Conservation (phyloP, 2,113 vertebrate genomes). For the Cyanoliseus patagonus region DNA sequence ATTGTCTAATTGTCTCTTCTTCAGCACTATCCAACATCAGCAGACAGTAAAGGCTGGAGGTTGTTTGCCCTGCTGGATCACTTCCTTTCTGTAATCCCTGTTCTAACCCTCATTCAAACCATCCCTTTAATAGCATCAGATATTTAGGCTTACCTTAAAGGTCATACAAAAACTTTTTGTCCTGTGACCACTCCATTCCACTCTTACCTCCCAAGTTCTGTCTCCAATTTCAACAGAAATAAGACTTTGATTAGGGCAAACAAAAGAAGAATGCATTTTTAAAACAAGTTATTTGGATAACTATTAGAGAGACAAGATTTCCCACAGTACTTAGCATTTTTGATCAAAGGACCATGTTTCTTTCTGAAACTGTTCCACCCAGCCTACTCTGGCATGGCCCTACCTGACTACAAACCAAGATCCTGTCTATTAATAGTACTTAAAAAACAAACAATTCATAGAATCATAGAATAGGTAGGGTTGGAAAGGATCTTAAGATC, state of each 20-base stretch:
- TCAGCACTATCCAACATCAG: background rate
- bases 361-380: background rate
- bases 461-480: no score
- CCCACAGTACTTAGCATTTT: background rate
- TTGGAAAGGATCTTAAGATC: no score
- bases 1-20: constrained; percentile 24
- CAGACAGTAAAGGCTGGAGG: constrained; percentile 29
- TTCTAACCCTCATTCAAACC: background rate
- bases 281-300: background rate
- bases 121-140: background rate
- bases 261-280: background rate
- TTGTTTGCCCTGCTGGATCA: constrained; percentile 32
- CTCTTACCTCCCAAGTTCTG: background rate
- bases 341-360: background rate
- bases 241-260: constrained; percentile 5
- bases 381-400: background rate
- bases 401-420: background rate
- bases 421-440: background rate
- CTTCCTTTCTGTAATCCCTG: background rate
- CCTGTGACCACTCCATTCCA: background rate
- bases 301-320: background rate
- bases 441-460: background rate
- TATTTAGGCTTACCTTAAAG: constrained; percentile 28
- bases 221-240: background rate
- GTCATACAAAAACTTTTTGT: background rate